Conservation (phyloP, 2,113 vertebrate genomes). For the Neodontobutis hainanensis region DNA sequence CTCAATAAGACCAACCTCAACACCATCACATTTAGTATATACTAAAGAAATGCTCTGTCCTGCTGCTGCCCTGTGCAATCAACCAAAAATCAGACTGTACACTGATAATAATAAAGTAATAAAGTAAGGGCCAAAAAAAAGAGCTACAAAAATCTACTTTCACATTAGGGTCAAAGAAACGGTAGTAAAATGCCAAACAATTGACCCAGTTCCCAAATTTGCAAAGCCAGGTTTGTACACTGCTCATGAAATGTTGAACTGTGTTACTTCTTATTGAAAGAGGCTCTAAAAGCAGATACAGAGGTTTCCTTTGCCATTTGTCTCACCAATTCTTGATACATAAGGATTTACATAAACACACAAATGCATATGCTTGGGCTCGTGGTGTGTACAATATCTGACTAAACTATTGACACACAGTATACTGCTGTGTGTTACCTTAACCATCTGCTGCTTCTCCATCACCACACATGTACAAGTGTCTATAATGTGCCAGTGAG, state of each 20-base stretch:
- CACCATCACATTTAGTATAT: no score
- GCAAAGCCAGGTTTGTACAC: slow-evolving; percentile 40
- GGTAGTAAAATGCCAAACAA: slow-evolving; percentile 40
- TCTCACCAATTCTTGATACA: slow-evolving; percentile 49
- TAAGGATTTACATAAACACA: neutral
- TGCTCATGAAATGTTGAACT: slow-evolving; percentile 51
- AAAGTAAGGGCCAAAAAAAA: no score
- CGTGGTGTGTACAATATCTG: neutral
- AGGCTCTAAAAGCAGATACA: slow-evolving; percentile 37
- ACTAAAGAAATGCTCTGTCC: no score
- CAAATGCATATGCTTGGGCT: slow-evolving; percentile 9
- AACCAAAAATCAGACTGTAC: no score
- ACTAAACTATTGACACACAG: neutral
- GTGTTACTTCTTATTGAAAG: slow-evolving; percentile 50
- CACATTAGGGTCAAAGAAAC: slow-evolving; percentile 30
- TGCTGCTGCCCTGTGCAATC: no score
- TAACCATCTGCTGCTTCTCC: no score
- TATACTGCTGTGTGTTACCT: neutral
- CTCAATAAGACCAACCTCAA: no score
- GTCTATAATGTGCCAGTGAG: no score
- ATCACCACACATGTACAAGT: no score
- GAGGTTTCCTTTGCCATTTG: slow-evolving; percentile 62
- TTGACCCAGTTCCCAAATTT: slow-evolving; percentile 51
- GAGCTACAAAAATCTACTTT: neutral
- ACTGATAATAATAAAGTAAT: no score